Evolutionary conservation across 2,113 vertebrate species (phyloP).

Genomic region (Calonectris borealis): DNA sequence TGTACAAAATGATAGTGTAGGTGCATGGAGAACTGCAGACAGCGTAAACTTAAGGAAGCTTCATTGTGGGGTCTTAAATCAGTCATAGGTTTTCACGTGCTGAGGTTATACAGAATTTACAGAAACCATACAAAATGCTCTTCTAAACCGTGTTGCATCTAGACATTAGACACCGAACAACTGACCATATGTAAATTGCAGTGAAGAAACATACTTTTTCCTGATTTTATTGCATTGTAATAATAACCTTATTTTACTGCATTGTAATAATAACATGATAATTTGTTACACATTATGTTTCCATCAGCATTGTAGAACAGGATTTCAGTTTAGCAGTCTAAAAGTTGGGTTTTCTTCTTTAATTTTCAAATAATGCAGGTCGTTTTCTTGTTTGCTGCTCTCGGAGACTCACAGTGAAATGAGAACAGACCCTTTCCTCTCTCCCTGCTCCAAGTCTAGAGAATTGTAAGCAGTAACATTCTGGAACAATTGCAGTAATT

Average conservation of each 20-base stretch:
- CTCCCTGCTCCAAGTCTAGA: neutral
- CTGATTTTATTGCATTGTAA: neutral
- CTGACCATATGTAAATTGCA: neutral
- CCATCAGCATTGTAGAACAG: neutral
- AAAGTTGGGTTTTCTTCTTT: neutral
- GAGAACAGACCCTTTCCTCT: neutral
- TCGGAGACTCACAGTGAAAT: neutral
- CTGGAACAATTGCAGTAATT: neutral
- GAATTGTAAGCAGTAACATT: neutral
- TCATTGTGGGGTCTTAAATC: neutral
- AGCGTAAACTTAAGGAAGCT: neutral
- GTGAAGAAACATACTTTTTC: neutral
- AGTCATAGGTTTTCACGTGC: neutral
- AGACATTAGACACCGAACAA: neutral
- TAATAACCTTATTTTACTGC: neutral
- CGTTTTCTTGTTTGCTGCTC: neutral
- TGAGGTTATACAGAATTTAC: neutral
- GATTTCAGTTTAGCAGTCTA: neutral
- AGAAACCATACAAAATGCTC: neutral
- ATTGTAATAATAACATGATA: neutral
- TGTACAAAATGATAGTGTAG: neutral
- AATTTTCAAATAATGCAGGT: neutral
- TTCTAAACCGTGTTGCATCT: neutral
- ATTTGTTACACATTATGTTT: neutral
- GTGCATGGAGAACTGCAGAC: neutral